Base-by-base conservation (phyloP, 2,888 invertebrate species). In the Ophion costatus region DNA sequence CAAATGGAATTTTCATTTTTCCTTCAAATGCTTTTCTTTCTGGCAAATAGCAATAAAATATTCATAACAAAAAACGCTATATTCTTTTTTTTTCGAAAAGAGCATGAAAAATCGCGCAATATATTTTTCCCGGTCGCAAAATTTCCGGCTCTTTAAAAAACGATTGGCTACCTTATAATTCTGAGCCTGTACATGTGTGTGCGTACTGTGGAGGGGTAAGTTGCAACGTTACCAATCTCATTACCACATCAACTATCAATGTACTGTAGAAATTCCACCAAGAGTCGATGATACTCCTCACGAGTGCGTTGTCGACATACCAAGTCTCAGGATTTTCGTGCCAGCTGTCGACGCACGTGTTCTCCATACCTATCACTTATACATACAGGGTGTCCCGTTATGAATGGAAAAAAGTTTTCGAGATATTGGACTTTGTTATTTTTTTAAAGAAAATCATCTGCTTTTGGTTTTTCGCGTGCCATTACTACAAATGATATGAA, bases 341-440 rank as follows among this genome's bases (percentile, higher is more conserved):
- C 80, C 76, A 83, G 83, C 76, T 83, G 80, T 76, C 83, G 80
- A 75, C 83, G 76, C 83, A 83, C 83, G 83, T 83, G 83, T 75
- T 83, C 73, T 61, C 63, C 63, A 63, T 67, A 56, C 63, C 24
- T 51, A 63, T 70, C 59, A 66, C 51, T 22, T 17, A 61, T 33
- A 63, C 42, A 56, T n/a, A 69, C 66, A 67, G 29, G 29, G 29
- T 29, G 29, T 29, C 29, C 29, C 4, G 29, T 29, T 29, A 1
- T 4, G 29, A 29, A 29, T 29, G 29, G 29, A 2, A 4, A 29
- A 29, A 51, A 51, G 24, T 29, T 29, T 29, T 29, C 29, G 29
- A 24, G 10, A 69, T n/a, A 38, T 61, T 9, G 38, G n/a, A 17
- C 1, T 38, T 38, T 20, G 29, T 29, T 29, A 29, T 4, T 29